phyloP scores from a whole-genome alignment of 2,113 vertebrate species.

The Apus apus region DNA sequence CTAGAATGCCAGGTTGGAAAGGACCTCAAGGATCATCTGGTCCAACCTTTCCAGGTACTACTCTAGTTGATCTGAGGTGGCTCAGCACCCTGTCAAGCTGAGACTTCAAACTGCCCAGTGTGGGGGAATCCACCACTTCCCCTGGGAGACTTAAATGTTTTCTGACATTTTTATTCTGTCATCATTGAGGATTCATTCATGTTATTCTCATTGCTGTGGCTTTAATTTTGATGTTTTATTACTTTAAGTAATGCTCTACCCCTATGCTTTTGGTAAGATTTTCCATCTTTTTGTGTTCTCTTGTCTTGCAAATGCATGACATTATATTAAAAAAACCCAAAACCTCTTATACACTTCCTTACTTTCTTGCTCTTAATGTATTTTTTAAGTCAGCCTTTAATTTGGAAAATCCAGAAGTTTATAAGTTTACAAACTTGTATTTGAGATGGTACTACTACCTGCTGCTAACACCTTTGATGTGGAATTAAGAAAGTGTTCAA shows the following conservation, averaged over 20 bases:
- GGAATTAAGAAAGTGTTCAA: neutral
- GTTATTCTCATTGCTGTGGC: neutral
- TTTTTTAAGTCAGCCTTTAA: neutral
- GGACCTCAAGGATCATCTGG: too few relatives aligned
- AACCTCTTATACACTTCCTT: neutral
- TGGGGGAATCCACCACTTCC: too few relatives aligned
- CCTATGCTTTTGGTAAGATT: neutral
- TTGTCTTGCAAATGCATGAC: neutral
- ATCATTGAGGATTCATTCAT: fast-evolving
- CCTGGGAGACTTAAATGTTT: neutral
- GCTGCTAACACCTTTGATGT: neutral
- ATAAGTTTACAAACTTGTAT: neutral
- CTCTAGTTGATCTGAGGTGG: too few relatives aligned
- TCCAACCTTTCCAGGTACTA: too few relatives aligned
- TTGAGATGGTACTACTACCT: neutral
- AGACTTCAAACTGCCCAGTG: too few relatives aligned
- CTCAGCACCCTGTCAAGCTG: too few relatives aligned
- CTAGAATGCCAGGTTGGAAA: too few relatives aligned
- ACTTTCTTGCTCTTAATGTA: neutral
- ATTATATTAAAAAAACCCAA: neutral
- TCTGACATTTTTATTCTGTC: neutral
- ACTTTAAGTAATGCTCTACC: neutral
- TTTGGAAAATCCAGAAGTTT: neutral
- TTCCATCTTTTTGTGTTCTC: neutral
- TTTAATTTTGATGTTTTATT: neutral